Evolutionary conservation across 2,113 vertebrate species (phyloP), one percentile per base, ranked within the genome.

Genomic region (Platycercus adscitus): DNA sequence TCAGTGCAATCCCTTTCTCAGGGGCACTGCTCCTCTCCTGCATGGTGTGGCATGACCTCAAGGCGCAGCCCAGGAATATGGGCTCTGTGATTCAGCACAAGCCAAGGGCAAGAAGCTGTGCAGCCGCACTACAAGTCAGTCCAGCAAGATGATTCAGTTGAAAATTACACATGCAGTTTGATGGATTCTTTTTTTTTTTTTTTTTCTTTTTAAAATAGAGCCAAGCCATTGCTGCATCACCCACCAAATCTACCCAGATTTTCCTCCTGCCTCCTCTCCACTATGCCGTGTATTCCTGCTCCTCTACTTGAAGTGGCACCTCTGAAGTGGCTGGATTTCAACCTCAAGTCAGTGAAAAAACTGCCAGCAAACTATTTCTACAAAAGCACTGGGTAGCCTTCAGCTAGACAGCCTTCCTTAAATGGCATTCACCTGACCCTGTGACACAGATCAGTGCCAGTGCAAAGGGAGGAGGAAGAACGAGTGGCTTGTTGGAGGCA

Each of bases 391-490:
- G 41, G 44, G 23, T 24, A 69, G 58, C 56, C n/a, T 69, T 60
- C 75, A 47, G 66, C 76, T 68, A 60, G 63, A n/a, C 33, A 80
- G 58, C 13, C 33, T 76, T 76, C 61, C 47, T 44, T 29, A 46
- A 52, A 26, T 0, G 6, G 20, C 2, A 1, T 28, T 72, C 86
- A 49, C 44, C 63, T 33, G n/a, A 49, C 7, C 4, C 64, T 65
- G 39, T 0, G 0, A 72, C 80, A 81, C 21, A 60, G 69, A 69
- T 6, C 2, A 0, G n/a, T 8, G 46, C 2, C 6, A 1, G 21
- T 29, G 29, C 63, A 52, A 65, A 61, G 64, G n/a, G 77, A 70
- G 7, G 23, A 70, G 41, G 46, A 69, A 68, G 53, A 91, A 64
- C 0, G 1, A 52, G 53, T 5, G 13, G 35, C 18, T 60, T 65